Percentiles rank a stretch among this genome's conserved stretches.
Conservation (phyloP, 2,888 invertebrate species). For the Drosophila rellima region DNA sequence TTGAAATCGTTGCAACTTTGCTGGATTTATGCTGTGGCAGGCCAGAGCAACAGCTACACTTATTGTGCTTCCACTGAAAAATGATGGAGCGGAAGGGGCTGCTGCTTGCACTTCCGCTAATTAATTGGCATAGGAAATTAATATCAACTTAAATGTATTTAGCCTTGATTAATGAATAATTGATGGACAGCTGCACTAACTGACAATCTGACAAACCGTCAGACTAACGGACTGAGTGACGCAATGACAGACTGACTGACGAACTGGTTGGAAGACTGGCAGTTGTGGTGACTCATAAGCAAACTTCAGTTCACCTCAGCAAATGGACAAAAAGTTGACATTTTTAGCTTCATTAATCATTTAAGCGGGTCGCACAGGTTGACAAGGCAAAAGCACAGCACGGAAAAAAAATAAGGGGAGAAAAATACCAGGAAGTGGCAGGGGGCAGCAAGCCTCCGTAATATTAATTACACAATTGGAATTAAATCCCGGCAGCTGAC, state of each 20-base stretch:
- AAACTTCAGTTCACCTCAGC: conserved; percentile 33
- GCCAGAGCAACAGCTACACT: conserved; percentile 5
- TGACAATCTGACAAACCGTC: conserved; percentile 21
- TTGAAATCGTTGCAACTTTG: conserved; percentile 71
- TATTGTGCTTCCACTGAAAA: background rate
- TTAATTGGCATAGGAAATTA: conserved; percentile 72
- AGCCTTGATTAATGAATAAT: conserved; percentile 75
- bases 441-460: conserved; percentile 36
- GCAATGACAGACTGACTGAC: conserved; percentile 15
- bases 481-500: conserved; percentile 34
- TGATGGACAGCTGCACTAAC: conserved; percentile 53
- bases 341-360: conserved; percentile 76
- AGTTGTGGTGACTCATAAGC: conserved; percentile 50
- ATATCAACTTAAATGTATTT: conserved; percentile 75
- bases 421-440: conserved; percentile 1
- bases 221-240: conserved; percentile 11
- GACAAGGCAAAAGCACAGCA: conserved; percentile 43
- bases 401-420: background rate
- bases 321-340: conserved; percentile 64
- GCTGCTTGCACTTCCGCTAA: conserved; percentile 65
- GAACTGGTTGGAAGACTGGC: conserved; percentile 24
- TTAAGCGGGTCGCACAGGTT: conserved; percentile 61
- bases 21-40: conserved; percentile 39
- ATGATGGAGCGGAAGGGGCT: background rate
- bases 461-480: conserved; percentile 76